phyloP scores from a whole-genome alignment of 2,888 invertebrate species.

The Podotricha telesiphe region DNA sequence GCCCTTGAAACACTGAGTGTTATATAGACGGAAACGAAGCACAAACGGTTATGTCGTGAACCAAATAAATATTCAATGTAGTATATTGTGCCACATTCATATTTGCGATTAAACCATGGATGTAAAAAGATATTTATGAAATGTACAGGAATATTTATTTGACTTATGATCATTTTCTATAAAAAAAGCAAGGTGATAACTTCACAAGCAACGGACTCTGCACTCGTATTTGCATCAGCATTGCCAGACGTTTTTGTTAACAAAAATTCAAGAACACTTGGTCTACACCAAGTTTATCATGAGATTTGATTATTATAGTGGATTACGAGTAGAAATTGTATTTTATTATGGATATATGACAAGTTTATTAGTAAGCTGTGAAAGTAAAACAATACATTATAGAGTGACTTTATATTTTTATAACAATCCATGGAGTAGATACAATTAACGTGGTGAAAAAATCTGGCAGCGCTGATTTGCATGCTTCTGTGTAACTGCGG shows the following conservation, averaged over 20 bases:
- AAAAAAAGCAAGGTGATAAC: conserved; percentile 27
- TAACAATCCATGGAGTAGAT: background rate
- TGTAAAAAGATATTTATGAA: background rate
- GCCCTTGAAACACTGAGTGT: conserved; percentile 70
- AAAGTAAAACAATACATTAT: background rate
- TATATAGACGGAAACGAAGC: conserved; percentile 62
- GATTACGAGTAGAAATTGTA: background rate
- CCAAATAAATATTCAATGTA: conserved; percentile 29
- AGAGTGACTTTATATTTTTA: background rate
- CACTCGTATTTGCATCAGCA: conserved; percentile 32
- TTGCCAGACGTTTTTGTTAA: background rate
- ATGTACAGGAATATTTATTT: conserved; percentile 20
- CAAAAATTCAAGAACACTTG: background rate
- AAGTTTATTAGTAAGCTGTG: background rate
- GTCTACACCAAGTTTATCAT: background rate
- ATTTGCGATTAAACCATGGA: background rate
- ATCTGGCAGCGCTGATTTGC: conserved; percentile 38
- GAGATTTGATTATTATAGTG: background rate
- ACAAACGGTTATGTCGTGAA: conserved; percentile 32
- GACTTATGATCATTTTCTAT: conserved; percentile 18
- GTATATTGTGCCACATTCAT: background rate
- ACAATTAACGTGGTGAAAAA: conserved; percentile 3
- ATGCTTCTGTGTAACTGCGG: conserved; percentile 48
- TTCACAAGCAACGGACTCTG: conserved; percentile 36
- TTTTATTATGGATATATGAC: background rate